These are phyloP conservation scores for Noctuana brunneofusca DNA, from an alignment of 2,888 invertebrate species.

Conservation along the genomic window DNA sequence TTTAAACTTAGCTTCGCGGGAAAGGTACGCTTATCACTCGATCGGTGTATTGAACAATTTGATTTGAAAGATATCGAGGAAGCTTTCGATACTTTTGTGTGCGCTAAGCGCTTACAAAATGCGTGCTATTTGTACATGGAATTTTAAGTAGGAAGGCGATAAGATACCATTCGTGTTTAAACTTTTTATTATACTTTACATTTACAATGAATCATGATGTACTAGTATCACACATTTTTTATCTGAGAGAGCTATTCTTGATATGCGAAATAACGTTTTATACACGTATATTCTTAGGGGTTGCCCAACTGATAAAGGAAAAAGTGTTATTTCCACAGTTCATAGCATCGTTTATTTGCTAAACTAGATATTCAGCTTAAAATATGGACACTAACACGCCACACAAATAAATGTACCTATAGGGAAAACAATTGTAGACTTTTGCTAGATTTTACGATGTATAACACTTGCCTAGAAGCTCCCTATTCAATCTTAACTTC, in stretches of 20 bases:
- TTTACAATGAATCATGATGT: constrained; percentile 16
- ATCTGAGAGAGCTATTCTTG: background rate
- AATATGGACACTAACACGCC: too few relatives aligned
- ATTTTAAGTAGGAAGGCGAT: constrained; percentile 33
- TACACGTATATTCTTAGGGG: background rate
- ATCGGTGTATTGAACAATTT: constrained; percentile 41
- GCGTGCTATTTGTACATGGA: constrained; percentile 33
- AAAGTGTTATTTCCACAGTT: background rate
- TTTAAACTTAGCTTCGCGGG: constrained; percentile 44
- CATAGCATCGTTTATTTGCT: background rate
- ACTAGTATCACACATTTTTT: background rate
- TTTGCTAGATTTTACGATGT: too few relatives aligned
- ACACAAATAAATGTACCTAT: too few relatives aligned
- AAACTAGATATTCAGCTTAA: background rate
- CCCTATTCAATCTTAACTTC: too few relatives aligned
- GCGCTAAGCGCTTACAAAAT: constrained; percentile 36
- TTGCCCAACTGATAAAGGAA: background rate
- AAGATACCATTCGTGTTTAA: constrained; percentile 27
- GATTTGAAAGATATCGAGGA: constrained; percentile 39
- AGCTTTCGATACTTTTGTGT: constrained; percentile 36
- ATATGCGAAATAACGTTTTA: background rate
- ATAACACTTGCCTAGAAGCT: too few relatives aligned
- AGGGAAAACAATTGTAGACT: too few relatives aligned
- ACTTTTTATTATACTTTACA: constrained; percentile 4
- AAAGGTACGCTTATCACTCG: constrained; percentile 43